Conservation (phyloP, 2,797 vertebrate species). For the Astyanax mexicanus region DNA sequence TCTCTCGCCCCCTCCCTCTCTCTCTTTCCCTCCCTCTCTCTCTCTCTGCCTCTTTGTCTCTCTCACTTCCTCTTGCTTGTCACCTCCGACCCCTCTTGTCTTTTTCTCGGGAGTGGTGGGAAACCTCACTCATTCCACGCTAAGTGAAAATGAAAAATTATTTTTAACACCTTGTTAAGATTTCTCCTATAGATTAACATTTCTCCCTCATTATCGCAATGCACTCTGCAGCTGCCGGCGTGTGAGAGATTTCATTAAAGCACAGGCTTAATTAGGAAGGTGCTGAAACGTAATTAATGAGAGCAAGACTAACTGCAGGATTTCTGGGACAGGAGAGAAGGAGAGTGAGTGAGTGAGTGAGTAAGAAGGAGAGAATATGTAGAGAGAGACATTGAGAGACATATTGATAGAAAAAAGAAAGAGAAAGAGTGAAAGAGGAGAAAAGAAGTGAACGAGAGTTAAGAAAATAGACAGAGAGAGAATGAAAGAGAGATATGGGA, state of each 20-base stretch:
- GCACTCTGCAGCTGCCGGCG: not conserved
- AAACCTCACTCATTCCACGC: not conserved
- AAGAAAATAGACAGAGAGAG: not conserved
- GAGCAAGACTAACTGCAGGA: conserved; percentile 4
- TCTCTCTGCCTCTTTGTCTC: not conserved
- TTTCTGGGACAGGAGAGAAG: not conserved
- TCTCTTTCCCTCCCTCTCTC: too few relatives aligned
- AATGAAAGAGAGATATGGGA: not conserved
- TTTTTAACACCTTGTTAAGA: conserved; percentile 49
- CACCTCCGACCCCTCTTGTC: not conserved
- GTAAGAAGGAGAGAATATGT: not conserved
- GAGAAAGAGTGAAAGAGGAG: not conserved
- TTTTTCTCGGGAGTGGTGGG: not conserved
- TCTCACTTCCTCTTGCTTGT: not conserved
- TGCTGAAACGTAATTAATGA: conserved; percentile 38
- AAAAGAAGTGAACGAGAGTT: too few relatives aligned
- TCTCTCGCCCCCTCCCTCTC: too few relatives aligned
- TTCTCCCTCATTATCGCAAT: conserved; percentile 46
- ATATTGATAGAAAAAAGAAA: too few relatives aligned
- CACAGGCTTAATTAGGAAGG: conserved; percentile 44
- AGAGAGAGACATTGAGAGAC: too few relatives aligned
- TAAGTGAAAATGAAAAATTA: conserved; percentile 41
- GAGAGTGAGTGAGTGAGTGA: not conserved
- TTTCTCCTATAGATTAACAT: conserved; percentile 21
- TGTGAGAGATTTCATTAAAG: conserved; percentile 40